These are phyloP conservation scores for Taphrorychus bicolor DNA, from an alignment of 2,888 invertebrate species.

Conservation along the genomic window DNA sequence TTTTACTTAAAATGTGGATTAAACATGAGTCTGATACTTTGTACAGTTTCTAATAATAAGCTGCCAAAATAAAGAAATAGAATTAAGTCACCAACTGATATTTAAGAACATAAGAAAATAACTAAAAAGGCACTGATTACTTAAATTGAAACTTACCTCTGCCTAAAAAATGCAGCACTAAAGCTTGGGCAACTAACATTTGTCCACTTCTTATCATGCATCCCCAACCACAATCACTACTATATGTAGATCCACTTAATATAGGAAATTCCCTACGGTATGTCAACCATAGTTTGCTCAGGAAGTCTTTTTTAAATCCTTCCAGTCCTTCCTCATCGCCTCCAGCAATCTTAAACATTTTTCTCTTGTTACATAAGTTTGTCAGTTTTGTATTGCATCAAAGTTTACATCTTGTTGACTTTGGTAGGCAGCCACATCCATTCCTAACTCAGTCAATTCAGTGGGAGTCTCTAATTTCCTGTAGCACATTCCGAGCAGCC, in stretches of 20 bases:
- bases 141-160: conserved; percentile 67
- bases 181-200: conserved; percentile 89
- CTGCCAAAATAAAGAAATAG: no score
- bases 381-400: no score
- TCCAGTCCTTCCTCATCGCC: conserved; percentile 70
- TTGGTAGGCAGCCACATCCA: conserved; percentile 67
- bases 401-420: conserved; percentile 62
- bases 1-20: no score
- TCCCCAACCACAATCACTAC: conserved; percentile 95
- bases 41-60: no score
- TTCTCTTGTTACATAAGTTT: no score
- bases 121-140: no score
- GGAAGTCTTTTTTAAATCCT: conserved; percentile 83
- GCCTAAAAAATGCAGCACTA: conserved; percentile 83
- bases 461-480: conserved; percentile 64
- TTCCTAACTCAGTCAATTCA: conserved; percentile 65
- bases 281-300: conserved; percentile 86
- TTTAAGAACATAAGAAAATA: no score
- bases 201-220: conserved; percentile 90
- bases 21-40: no score
- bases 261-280: conserved; percentile 86
- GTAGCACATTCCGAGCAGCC: conserved; percentile 84
- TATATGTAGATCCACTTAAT: conserved; percentile 80
- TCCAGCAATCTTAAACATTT: conserved; percentile 29
- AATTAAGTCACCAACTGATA: no score